Evolutionary conservation across 1,140 invertebrate genomes (phyloP), one percentile per base, ranked within the genome.

Genomic region (Caerostris extrusa): DNA sequence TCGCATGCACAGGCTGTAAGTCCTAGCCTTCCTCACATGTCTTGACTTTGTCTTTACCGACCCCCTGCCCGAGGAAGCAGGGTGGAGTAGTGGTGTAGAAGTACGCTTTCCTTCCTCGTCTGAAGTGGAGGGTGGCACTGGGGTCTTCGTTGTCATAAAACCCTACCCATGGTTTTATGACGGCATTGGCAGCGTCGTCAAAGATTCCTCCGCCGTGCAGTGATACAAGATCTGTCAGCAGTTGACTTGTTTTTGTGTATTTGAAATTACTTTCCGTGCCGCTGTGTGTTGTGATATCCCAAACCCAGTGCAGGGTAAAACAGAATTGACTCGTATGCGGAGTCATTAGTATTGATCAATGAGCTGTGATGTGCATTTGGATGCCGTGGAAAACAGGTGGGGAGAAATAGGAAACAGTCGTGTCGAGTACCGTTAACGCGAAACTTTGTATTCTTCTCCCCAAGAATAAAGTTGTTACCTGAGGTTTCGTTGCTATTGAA

Each of bases 21-120:
- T n/a, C n/a, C n/a, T n/a, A n/a, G n/a, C n/a, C n/a, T n/a, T 87
- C 85, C 85, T 60, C 85, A 87, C 85, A 87, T 87, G 85, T 87
- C 85, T n/a, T n/a, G 85, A 87, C 85, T n/a, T n/a, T n/a, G 34
- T 87, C 85, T 87, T 60, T 87, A 77, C 69, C 69, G 69, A 77
- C 69, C 69, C 69, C 85, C 85, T 60, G 85, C n/a, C 34, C 58
- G 57, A 50, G 69, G n/a, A 77, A 77, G 69, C 34, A 77, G 85
- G 85, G 58, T 87, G 34, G 85, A n/a, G 85, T 87, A 87, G 61
- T 87, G 64, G 85, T n/a, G 85, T 60, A 87, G 85, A 87, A 87
- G 64, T 87, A 87, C 7, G 5, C 85, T 87, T 87, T 50, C 64
- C 58, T 60, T 87, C 58, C 58, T 87, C 50, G n/a, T 87, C 57